A percentile compares a stretch with the other conserved stretches of the same genome.
These are phyloP conservation scores for Burhinus oedicnemus DNA, from an alignment of 2,113 vertebrate species.

Conservation along the genomic window DNA sequence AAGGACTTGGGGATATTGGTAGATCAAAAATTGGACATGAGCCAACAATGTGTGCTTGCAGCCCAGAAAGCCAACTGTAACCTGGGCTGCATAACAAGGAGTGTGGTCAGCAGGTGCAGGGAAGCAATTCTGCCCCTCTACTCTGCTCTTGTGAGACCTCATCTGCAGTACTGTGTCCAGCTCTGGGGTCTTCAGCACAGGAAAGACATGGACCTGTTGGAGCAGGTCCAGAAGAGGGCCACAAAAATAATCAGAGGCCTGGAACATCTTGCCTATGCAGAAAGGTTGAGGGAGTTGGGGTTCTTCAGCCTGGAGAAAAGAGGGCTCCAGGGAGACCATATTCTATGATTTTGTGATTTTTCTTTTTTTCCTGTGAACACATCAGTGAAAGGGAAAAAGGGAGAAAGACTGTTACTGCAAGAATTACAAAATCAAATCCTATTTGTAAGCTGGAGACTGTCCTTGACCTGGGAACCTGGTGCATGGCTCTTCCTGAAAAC, in stretches of 20 bases:
- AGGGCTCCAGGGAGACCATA: background rate
- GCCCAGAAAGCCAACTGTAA: accelerated
- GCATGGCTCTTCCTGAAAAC: background rate
- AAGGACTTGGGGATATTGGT: background rate
- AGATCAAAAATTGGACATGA: background rate
- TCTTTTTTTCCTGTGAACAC: background rate
- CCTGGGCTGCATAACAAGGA: background rate
- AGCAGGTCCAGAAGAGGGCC: accelerated
- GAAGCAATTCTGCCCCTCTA: background rate
- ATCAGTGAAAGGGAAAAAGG: background rate
- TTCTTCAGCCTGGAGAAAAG: background rate
- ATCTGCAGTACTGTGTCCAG: accelerated
- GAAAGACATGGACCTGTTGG: background rate
- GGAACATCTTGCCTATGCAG: background rate
- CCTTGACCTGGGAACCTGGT: background rate
- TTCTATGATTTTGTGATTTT: background rate
- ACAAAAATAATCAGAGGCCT: background rate
- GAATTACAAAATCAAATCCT: background rate
- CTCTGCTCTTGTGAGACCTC: accelerated
- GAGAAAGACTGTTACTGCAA: background rate
- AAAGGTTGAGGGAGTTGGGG: background rate
- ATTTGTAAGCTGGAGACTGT: background rate
- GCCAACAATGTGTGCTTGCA: accelerated
- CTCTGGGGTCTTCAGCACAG: background rate
- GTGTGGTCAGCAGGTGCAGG: accelerated